These are phyloP conservation scores for Diplosoma virens DNA, from an alignment of 23 tunicate genomes.

Conservation along the genomic window DNA sequence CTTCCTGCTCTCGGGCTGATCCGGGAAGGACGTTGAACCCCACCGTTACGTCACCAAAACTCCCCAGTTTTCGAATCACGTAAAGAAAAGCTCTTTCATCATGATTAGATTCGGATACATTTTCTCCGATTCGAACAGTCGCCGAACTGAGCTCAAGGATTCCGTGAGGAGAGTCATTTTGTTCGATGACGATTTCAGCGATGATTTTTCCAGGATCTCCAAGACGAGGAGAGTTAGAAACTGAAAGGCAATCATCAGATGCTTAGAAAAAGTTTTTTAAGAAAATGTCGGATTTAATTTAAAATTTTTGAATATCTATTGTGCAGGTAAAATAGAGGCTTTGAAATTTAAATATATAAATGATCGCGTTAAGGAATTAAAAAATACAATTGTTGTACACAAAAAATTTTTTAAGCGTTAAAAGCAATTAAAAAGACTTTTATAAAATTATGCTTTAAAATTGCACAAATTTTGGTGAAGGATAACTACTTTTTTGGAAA, in stretches of 20 bases:
- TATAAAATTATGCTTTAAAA: too few relatives aligned
- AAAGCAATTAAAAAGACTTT: too few relatives aligned
- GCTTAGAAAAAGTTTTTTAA: too few relatives aligned
- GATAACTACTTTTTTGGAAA: too few relatives aligned
- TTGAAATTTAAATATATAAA: too few relatives aligned
- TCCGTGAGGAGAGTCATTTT: constrained; percentile 80
- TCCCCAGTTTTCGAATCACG: constrained; percentile 55
- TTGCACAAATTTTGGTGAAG: too few relatives aligned
- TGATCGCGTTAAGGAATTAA: too few relatives aligned
- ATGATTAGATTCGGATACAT: background rate
- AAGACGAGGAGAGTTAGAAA: constrained; percentile 58
- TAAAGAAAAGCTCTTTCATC: constrained; percentile 32
- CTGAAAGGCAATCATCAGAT: constrained; percentile 29
- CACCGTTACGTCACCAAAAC: constrained; percentile 74
- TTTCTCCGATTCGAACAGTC: constrained; percentile 45
- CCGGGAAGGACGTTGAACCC: constrained; percentile 35
- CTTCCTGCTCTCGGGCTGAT: constrained; percentile 56
- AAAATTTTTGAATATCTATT: too few relatives aligned
- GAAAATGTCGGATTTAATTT: too few relatives aligned
- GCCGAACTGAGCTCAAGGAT: constrained; percentile 56
- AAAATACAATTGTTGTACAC: too few relatives aligned
- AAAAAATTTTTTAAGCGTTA: too few relatives aligned
- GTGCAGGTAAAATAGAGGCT: too few relatives aligned
- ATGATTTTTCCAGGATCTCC: constrained; percentile 26
- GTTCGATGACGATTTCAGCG: constrained; percentile 48